A percentile compares a stretch with the other conserved stretches of the same genome.
These are phyloP conservation scores for Gymnocheta viridis DNA, from an alignment of 2,888 invertebrate genomes.

Conservation along the genomic window DNA sequence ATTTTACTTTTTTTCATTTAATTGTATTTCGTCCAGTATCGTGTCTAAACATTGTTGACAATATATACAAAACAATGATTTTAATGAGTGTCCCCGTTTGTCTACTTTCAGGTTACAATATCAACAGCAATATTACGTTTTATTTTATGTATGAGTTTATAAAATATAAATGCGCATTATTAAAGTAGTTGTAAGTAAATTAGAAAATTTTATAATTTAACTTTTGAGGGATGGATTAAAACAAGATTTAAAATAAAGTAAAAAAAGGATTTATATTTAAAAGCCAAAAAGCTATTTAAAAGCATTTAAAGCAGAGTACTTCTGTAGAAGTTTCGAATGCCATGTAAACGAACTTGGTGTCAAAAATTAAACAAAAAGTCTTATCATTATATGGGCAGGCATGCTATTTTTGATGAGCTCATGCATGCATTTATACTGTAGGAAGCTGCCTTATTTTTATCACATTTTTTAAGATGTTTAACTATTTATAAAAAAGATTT, in stretches of 20 bases:
- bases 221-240: constrained; percentile 11
- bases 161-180: constrained; percentile 45
- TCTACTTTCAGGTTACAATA: neutral
- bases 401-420: neutral
- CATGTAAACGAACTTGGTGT: neutral
- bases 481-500: no score
- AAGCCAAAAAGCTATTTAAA: neutral
- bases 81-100: constrained; percentile 35
- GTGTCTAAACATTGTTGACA: constrained; percentile 50
- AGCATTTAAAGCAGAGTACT: neutral
- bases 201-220: constrained; percentile 53
- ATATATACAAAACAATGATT: constrained; percentile 40
- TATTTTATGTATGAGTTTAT: neutral
- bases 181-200: constrained; percentile 39
- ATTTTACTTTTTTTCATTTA: constrained; percentile 54
- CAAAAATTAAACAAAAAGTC: neutral
- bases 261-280: constrained; percentile 1
- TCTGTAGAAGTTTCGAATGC: neutral
- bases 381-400: neutral
- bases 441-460: no score
- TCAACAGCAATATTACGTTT: neutral
- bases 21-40: constrained; percentile 36
- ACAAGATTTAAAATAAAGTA: constrained; percentile 13
- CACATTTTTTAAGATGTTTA: no score
- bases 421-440: no score